Percentiles rank a stretch among this genome's conserved stretches.
Conservation (phyloP, 2,888 invertebrate species). For the Thereva unica region DNA sequence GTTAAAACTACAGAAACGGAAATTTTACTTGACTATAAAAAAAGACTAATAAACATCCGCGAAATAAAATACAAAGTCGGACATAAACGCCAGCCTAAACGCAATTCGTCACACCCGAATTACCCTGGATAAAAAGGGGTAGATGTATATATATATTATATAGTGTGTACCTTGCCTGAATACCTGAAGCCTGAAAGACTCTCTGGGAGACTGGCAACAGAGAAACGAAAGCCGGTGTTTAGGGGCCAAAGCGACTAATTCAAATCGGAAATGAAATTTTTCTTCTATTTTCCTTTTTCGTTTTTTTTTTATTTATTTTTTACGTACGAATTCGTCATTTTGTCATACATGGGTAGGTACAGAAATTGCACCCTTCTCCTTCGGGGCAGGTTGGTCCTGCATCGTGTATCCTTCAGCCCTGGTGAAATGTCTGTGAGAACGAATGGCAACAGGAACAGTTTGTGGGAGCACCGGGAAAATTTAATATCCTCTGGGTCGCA, state of each 20-base stretch:
- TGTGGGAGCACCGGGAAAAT: slow-evolving; percentile 36
- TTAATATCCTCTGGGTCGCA: slow-evolving; percentile 38
- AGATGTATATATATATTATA: slow-evolving; percentile 29
- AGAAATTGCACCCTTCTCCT: slow-evolving; percentile 40
- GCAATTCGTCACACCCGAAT: slow-evolving; percentile 43
- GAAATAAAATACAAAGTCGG: slow-evolving; percentile 30
- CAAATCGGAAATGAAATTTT: slow-evolving; percentile 42
- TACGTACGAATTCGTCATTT: slow-evolving; percentile 37
- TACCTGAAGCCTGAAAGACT: slow-evolving; percentile 15
- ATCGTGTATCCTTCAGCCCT: slow-evolving; percentile 21
- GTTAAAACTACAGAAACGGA: background rate
- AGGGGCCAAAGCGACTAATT: slow-evolving; percentile 40
- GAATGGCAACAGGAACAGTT: slow-evolving; percentile 22
- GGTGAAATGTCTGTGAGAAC: slow-evolving; percentile 31
- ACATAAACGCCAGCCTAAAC: slow-evolving; percentile 27
- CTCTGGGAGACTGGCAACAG: slow-evolving; percentile 17
- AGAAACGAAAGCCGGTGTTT: slow-evolving; percentile 33
- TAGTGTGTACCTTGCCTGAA: too few relatives aligned
- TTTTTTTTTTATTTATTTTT: slow-evolving; percentile 20
- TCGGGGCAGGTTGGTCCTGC: background rate
- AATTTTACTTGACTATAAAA: slow-evolving; percentile 9
- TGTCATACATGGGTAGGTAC: slow-evolving; percentile 43
- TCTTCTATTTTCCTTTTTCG: slow-evolving; percentile 16
- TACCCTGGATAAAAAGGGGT: slow-evolving; percentile 42
- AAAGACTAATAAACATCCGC: slow-evolving; percentile 35